Conservation (phyloP, 2,888 invertebrate genomes). For the Tineola bisselliella region DNA sequence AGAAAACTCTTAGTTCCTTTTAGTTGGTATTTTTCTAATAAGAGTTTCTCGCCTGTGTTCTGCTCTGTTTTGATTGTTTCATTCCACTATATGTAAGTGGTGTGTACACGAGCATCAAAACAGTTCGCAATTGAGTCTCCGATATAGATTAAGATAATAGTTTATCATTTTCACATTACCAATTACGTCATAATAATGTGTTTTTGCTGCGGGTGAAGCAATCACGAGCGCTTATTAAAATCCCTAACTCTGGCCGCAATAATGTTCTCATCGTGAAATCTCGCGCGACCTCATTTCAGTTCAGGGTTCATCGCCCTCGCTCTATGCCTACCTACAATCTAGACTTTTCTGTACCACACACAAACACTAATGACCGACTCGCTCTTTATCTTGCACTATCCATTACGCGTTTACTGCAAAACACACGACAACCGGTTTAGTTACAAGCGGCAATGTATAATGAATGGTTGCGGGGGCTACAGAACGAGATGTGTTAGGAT, state of each 20-base stretch:
- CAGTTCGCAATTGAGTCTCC: too few relatives aligned
- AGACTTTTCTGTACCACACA: neutral
- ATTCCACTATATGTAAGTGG: too few relatives aligned
- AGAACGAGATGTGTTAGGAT: neutral
- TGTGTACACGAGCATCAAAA: too few relatives aligned
- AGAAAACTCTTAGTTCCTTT: too few relatives aligned
- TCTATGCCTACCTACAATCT: slow-evolving; percentile 23
- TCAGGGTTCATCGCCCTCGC: slow-evolving; percentile 56
- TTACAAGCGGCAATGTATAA: neutral
- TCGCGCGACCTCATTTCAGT: slow-evolving; percentile 51
- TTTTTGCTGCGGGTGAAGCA: too few relatives aligned
- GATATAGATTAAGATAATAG: neutral
- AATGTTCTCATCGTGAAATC: slow-evolving; percentile 7
- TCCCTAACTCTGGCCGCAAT: neutral
- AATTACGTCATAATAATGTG: neutral
- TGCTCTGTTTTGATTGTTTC: too few relatives aligned
- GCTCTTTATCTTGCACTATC: too few relatives aligned
- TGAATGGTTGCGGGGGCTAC: neutral
- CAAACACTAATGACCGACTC: neutral
- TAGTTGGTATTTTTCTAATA: too few relatives aligned
- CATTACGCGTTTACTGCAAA: neutral
- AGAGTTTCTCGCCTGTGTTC: too few relatives aligned
- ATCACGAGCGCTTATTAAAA: too few relatives aligned
- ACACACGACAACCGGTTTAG: neutral
- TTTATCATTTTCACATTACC: neutral